phyloP scores from a whole-genome alignment of 2,888 invertebrate genomes.

The Dendrolimus houi region DNA sequence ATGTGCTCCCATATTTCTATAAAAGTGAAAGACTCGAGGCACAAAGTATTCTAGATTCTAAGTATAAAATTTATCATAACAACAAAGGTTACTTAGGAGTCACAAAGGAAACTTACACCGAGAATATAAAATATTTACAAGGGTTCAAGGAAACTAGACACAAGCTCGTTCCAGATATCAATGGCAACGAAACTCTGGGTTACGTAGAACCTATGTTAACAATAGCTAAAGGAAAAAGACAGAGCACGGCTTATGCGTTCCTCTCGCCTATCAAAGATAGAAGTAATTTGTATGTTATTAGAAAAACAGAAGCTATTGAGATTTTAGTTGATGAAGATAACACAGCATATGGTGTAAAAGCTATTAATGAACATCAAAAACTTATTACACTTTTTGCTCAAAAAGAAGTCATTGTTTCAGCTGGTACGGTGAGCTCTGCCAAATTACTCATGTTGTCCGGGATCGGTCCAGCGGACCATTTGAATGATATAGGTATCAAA shows the following conservation, averaged over 20 bases:
- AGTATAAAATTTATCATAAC: constrained; percentile 18
- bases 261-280: constrained; percentile 22
- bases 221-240: constrained; percentile 36
- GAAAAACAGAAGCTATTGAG: constrained; percentile 25
- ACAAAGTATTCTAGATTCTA: constrained; percentile 13
- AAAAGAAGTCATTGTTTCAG: constrained; percentile 32
- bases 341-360: constrained; percentile 19
- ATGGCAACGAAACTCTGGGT: no score
- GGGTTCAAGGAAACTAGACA: constrained; percentile 42
- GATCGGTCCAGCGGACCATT: constrained; percentile 29
- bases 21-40: constrained; percentile 49
- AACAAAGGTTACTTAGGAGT: constrained; percentile 21
- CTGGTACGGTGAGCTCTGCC: constrained; percentile 30
- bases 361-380: constrained; percentile 20
- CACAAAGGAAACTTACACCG: constrained; percentile 16
- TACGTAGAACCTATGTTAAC: no score
- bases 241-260: constrained; percentile 54
- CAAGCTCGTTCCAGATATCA: neutral
- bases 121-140: constrained; percentile 21
- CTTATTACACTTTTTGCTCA: constrained; percentile 17
- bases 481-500: constrained; percentile 24
- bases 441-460: constrained; percentile 38
- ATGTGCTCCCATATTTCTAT: constrained; percentile 48
- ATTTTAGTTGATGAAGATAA: constrained; percentile 16
- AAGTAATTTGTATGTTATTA: constrained; percentile 27